Evolutionary conservation across 2,113 vertebrate species (phyloP), one percentile per base, ranked within the genome.

Genomic region (Leptobrachium leishanense): DNA sequence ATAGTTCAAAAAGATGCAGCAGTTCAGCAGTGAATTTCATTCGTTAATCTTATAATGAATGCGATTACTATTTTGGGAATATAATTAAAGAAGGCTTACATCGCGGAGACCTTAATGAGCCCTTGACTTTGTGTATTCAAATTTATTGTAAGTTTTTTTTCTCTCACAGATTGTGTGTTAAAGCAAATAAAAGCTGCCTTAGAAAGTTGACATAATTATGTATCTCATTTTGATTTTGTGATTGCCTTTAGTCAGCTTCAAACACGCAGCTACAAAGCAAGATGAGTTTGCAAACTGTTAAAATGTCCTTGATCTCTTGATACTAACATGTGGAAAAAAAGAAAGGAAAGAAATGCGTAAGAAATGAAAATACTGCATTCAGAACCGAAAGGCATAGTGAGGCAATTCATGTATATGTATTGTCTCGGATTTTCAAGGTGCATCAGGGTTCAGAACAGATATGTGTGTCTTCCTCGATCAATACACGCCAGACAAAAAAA

Each of bases 221-320:
- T n/a, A 63, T 64, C 8, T 31, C 40, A 43, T 72, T 20, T 40
- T 54, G 69, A 39, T 53, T 10, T 72, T 71, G 10, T 50, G 46
- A 50, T 54, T 62, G 57, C 50, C 62, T 50, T 73, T 75, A 41
- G 64, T 67, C 44, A 66, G 44, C 7, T 39, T 55, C 42, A 46
- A 70, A 71, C 12, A 62, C 46, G 11, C 43, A 54, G 55, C 43
- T 50, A 39, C 20, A 39, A 59, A 55, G 40, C 66, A 46, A 15
- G 75, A 69, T 43, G 41, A 70, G 41, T 70, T 57, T 8, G 39
- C 5, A 77, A 15, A 63, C 20, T 41, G 57, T 12, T 68, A 43
- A 68, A 46, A 31, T 77, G 76, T 70, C 76, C 68, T 77, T 77
- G 76, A 77, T 77, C 76, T 63, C 2, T n/a, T 39, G 39, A 63